Base-by-base conservation (phyloP, 1,140 invertebrate species). In the Caenorhabditis remanei region DNA sequence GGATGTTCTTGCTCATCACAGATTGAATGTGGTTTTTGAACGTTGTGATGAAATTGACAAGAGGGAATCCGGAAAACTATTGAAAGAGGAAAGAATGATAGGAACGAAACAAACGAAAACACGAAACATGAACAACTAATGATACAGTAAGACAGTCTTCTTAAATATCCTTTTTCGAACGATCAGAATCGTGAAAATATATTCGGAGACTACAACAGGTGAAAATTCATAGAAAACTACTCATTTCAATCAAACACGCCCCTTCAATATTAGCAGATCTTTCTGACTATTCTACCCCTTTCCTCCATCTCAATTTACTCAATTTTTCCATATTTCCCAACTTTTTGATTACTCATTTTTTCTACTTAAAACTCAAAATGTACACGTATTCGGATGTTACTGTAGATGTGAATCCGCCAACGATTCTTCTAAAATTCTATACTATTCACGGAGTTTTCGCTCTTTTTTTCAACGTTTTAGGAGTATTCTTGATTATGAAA, bases 11-110 rank as follows among this genome's bases (percentile, higher is more conserved):
- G 46, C 43, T 79, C 71, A 79, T 50, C 71, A 79, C 9, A 79
- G n/a, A 79, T 79, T 24, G 46, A 79, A 50, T 79, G 71, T 79
- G 71, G 46, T 50, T 50, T 79, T 79, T 41, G 46, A 79, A 79
- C 40, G 65, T 71, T 71, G 40, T 71, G 65, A 71, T 71, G 41
- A 71, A 71, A 71, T 63, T 63, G 61, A 24, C 21, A 63, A 11
- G 50, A 53, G 50, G 9, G 1, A 11, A 11, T 53, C 3, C 9
- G 1, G 8, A 11, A 16, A 16, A 53, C 50, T 3, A 53, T 50
- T 50, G 9, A 16, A 16, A 53, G 16, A 9, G 50, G 2, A 53
- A 16, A 13, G 50, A 16, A 6, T 13, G 50, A 13, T 2, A 53
- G 16, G 50, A 53, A 9, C 16, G 50, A 53, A 53, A 53, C 50